Evolutionary conservation across 2,888 invertebrate species (phyloP), one percentile per base, ranked within the genome.

Genomic region (Rhodophaea formosa): DNA sequence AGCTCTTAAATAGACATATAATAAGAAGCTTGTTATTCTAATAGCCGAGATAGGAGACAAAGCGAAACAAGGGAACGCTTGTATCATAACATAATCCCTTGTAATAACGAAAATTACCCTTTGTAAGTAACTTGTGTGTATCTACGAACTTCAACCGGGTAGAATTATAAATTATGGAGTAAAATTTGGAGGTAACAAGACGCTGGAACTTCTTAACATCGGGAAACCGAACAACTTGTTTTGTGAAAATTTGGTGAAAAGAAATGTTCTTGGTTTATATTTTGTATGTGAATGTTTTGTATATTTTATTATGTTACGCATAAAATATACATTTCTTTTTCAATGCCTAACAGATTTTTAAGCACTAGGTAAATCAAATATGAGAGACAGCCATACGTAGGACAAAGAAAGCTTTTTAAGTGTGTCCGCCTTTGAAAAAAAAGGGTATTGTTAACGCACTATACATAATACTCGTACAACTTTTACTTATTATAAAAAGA

Each of bases 11-110:
- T 77, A 71, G 72, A 69, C 67, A 64, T 71, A 70, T 81, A 82
- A 82, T 82, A 81, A 77, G 74, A 74, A 73, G 66, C 74, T 78
- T 80, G 79, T 82, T 80, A 75, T 68, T 68, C 59, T 74, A 75
- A 77, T 71, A 66, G 71, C 64, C 57, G 63, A 70, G 70, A 71
- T 68, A 63, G 62, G 61, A 66, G 65, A 71, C 66, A 71, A 70
- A 69, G 70, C 64, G 66, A 69, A 72, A 77, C 67, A 74, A 66
- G 70, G 67, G 60, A 57, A 64, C 65, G 65, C 60, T 66, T 64
- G 67, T 71, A 66, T 69, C 66, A 65, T 63, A 69, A 67, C 64
- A 65, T 78, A 74, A 79, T 75, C 75, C 73, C 44, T 59, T 62
- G 65, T 76, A 75, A 75, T 77, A 74, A 73, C 67, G 68, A 72